phyloP scores from a whole-genome alignment of 2,888 invertebrate species.

The Clivina fossor region DNA sequence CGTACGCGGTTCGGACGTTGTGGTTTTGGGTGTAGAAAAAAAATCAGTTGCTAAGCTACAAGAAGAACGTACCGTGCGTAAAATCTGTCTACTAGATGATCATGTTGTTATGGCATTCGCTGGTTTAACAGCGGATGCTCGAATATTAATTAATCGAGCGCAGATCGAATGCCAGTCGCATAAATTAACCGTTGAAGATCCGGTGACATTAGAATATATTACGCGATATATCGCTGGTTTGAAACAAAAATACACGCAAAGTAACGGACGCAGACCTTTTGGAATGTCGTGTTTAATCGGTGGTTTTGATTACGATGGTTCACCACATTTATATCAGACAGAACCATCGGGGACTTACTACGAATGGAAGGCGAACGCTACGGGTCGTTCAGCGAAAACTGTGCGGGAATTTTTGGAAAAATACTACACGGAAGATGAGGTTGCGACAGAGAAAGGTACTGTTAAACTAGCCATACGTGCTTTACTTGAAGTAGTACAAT shows the following conservation, averaged over 20 bases:
- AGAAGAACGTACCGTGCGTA: conserved; percentile 96
- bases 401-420: conserved; percentile 98
- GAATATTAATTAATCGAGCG: conserved; percentile 96
- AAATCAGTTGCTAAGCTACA: conserved; percentile 98
- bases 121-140: conserved; percentile 96
- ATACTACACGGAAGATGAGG: conserved; percentile 87
- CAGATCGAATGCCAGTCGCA: conserved; percentile 99
- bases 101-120: conserved; percentile 99
- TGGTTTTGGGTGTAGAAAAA: conserved; percentile 98
- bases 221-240: conserved; percentile 72
- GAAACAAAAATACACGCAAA: conserved; percentile 98
- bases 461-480: conserved; percentile 96
- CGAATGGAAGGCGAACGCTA: conserved; percentile 99
- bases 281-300: conserved; percentile 98
- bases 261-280: conserved; percentile 97
- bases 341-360: conserved; percentile 99
- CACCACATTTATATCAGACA: conserved; percentile 96
- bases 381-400: conserved; percentile 96
- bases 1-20: conserved; percentile 90
- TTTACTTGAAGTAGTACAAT: conserved; percentile 95
- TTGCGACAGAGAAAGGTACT: conserved; percentile 78
- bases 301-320: conserved; percentile 96
- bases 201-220: conserved; percentile 92
- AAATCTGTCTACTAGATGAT: conserved; percentile 96
- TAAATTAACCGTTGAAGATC: conserved; percentile 97